A percentile compares a stretch with the other conserved stretches of the same genome.
Evolutionary conservation across 2,797 vertebrate genomes (phyloP).

Genomic region (Sebastes umbrosus): DNA sequence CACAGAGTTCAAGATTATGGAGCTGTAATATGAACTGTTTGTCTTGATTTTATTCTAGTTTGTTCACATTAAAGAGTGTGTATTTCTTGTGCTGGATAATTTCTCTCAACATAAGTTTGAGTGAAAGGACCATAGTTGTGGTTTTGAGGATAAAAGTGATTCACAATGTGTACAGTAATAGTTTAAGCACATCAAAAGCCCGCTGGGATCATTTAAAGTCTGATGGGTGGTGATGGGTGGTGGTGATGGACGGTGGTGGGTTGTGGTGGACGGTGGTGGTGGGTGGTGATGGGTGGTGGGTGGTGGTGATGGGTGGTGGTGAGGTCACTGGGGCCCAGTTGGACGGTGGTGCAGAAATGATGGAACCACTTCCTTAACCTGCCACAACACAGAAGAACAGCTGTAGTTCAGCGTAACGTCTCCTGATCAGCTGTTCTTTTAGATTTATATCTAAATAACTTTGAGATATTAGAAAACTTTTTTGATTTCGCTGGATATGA

Average conservation of each 20-base stretch:
- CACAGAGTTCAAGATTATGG: not conserved
- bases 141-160: too few relatives aligned
- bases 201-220: not conserved
- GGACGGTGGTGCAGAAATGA: conserved; percentile 13
- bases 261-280: not conserved
- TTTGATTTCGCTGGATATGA: not conserved
- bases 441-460: too few relatives aligned
- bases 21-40: not conserved
- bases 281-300: not conserved
- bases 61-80: not conserved
- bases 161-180: not conserved
- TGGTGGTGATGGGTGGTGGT: not conserved
- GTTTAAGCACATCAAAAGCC: not conserved
- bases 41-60: not conserved
- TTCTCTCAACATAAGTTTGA: too few relatives aligned
- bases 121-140: too few relatives aligned
- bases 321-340: conserved; percentile 1
- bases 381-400: conserved; percentile 21
- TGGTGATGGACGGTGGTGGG: too few relatives aligned
- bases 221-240: not conserved
- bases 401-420: not conserved
- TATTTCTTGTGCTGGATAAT: too few relatives aligned
- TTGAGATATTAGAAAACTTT: too few relatives aligned
- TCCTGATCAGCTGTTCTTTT: too few relatives aligned
- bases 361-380: conserved; percentile 47